Percentiles rank a stretch among this genome's conserved stretches.
Evolutionary conservation across 1,140 invertebrate genomes (phyloP).

Genomic region (Drosophila sturtevanti): DNA sequence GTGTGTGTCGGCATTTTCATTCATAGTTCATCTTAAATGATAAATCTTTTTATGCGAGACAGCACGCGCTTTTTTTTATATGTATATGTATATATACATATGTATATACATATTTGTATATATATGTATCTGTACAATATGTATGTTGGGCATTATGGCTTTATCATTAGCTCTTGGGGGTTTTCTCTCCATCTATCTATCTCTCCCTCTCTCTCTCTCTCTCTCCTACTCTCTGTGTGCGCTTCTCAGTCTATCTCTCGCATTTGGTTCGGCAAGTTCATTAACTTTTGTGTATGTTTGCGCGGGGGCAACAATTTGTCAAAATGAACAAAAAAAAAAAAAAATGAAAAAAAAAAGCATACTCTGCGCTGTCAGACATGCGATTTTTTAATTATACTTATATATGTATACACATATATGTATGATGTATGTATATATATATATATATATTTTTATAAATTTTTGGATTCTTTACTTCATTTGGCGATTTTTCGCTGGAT

Average conservation of each 20-base stretch:
- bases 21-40: conserved; percentile 63
- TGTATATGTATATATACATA: conserved; percentile 5
- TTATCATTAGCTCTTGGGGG: conserved; percentile 66
- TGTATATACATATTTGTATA: conserved; percentile 11
- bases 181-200: neutral
- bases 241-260: conserved; percentile 4
- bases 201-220: conserved; percentile 21
- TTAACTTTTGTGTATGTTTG: conserved; percentile 66
- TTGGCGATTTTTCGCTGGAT: neutral
- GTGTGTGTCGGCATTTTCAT: conserved; percentile 71
- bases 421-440: too few relatives aligned
- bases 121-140: conserved; percentile 3
- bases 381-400: conserved; percentile 74
- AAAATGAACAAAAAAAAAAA: conserved; percentile 31
- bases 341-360: neutral
- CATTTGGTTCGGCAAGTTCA: conserved; percentile 59
- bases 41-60: conserved; percentile 61
- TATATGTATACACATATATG: conserved; percentile 43
- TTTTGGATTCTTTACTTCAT: conserved; percentile 12
- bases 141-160: conserved; percentile 46
- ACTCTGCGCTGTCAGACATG: conserved; percentile 65
- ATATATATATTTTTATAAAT: conserved; percentile 39
- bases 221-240: conserved; percentile 16
- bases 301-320: conserved; percentile 72
- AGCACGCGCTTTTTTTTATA: conserved; percentile 54